Evolutionary conservation across 2,797 vertebrate species (phyloP), one percentile per base, ranked within the genome.

Genomic region (Ceryle rudis): DNA sequence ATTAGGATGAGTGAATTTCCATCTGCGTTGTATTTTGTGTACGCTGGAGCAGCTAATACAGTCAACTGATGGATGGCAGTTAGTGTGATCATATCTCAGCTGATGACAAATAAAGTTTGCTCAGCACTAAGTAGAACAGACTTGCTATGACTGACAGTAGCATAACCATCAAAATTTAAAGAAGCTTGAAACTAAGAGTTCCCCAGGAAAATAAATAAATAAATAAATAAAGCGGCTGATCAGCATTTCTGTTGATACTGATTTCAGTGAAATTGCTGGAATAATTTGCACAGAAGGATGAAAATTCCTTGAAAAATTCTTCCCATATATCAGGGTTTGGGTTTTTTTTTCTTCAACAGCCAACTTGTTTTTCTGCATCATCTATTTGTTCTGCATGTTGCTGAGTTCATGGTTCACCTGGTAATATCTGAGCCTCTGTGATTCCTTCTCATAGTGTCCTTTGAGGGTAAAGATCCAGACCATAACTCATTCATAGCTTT

Each of bases 101-200:
- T 95, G 92, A 93, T 95, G 96, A 95, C 91, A 94, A 46, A 77
- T 84, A 91, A 91, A 95, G 88, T 91, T 96, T 96, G 82, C 90
- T 86, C 90, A 96, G 94, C 93, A 84, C 69, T 95, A 72, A 90
- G 51, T 51, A 73, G 86, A 97, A 82, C 90, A 92, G 70, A 44
- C 86, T 96, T 92, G 46, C 39, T 66, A 4, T 95, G 92, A 94
- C 39, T 86, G 96, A 88, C 90, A 86, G 74, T 62, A 90, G 89
- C 14, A 28, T 33, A 81, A 81, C 88, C 90, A 52, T 79, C 86
- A 86, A 87, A 52, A 47, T 82, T 94, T 57, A 74, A 62, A 91
- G 94, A 93, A 79, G 91, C 83, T 87, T 79, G 54, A 86, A 96
- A 90, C 95, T 86, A 88, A 90, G 91, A 88, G 79, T 93, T 90